These are phyloP conservation scores for Scopus umbretta DNA, from an alignment of 2,113 vertebrate genomes.

Conservation along the genomic window DNA sequence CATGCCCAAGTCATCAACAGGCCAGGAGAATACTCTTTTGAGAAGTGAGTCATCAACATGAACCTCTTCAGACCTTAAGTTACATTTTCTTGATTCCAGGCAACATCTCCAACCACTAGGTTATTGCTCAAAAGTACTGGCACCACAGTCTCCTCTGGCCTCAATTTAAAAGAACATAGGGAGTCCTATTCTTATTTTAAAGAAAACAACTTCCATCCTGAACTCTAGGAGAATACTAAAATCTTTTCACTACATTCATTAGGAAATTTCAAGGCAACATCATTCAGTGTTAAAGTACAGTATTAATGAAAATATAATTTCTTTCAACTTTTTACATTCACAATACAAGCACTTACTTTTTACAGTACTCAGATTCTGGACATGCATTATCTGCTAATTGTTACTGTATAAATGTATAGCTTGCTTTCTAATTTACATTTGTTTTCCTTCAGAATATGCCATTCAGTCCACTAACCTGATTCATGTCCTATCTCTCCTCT, in stretches of 20 bases:
- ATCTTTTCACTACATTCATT: not conserved
- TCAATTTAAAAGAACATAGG: not conserved
- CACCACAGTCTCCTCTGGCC: not conserved
- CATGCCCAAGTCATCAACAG: not conserved
- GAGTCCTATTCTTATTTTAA: not conserved
- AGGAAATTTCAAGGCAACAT: not conserved
- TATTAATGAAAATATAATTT: not conserved
- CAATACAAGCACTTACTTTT: not conserved
- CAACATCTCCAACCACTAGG: not conserved
- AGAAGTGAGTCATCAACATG: not conserved
- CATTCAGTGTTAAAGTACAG: not conserved
- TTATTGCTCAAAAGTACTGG: not conserved
- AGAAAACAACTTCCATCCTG: not conserved
- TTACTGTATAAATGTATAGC: not conserved
- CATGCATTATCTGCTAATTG: not conserved
- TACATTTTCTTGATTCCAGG: not conserved
- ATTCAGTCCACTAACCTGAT: not conserved
- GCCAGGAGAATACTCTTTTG: not conserved
- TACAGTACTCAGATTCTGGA: not conserved
- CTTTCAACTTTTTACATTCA: not conserved
- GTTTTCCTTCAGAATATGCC: not conserved
- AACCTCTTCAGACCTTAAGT: not conserved
- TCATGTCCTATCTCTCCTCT: not conserved
- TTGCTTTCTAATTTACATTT: not conserved
- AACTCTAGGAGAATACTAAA: not conserved